Base-by-base conservation (phyloP, 1,140 invertebrate genomes). In the Penaeus indicus region DNA sequence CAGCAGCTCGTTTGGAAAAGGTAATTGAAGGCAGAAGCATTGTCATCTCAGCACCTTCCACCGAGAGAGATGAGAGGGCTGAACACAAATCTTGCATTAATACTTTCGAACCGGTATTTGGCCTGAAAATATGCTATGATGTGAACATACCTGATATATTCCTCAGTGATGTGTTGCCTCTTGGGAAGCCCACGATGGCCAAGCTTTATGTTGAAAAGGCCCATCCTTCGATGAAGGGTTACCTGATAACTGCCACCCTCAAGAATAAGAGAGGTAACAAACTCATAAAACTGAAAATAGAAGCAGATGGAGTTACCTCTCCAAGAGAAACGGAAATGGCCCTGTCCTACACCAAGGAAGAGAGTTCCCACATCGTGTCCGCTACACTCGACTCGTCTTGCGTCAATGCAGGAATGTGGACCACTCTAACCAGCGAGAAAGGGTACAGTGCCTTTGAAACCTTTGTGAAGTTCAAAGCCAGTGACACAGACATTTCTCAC, bases 121-220 rank as follows among this genome's bases (percentile, higher is more conserved):
- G 81, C 54, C 61, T 88, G 19, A 84, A 62, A 60, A 21, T 88
- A 11, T 88, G 87, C 42, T 88, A 88, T 64, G 72, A 78, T 38
- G 22, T 88, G 42, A 22, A 88, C 38, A 42, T 88, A 1, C 81
- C 87, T 13, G 72, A 88, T 64, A 54, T 84, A 27, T 78, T 88
- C 61, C 87, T n/a, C 27, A 84, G 72, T 54, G 78, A 47, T 38
- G 60, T 22, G 13, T 42, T 88, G 3, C 87, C 87, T 21, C 61
- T 88, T 21, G 80, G 80, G 5, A 32, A 81, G 22, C 72, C 81
- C 10, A 25, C 75, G 8, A 13, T 60, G 19, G 87, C 47, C 22
- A 88, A 25, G 25, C 32, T 88, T 0, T 78, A 83, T n/a, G 22
- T 88, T 32, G 60, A 84, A 21, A 88, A 88, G 27, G 42, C 38